Evolutionary conservation across 2,113 vertebrate species (phyloP), one percentile per base, ranked within the genome.

Genomic region (Ibidorhyncha struthersii): DNA sequence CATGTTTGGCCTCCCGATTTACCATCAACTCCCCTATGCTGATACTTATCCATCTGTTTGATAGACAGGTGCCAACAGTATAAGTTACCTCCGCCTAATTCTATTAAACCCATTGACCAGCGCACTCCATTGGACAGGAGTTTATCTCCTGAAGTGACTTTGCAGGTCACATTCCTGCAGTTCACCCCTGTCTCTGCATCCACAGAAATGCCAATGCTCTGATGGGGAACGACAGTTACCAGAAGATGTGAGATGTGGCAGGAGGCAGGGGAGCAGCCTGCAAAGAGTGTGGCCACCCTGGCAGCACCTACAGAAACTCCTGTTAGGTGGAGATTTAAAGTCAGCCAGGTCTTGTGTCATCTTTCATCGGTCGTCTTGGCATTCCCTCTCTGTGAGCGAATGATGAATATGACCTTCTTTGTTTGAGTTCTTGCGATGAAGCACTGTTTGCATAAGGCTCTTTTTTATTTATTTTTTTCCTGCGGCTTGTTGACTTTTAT

Each of bases 401-500:
- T 63, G 95, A 97, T 50, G 47, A 97, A 97, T 93, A 97, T 89
- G 49, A 94, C 95, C 67, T 94, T 95, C 98, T 98, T 98, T 98
- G 97, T 98, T 97, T 97, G 97, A 96, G 96, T 95, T 96, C 94
- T 91, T 78, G n/a, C 67, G 21, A 73, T 84, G 97, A 97, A 97
- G 95, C 97, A 94, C 80, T 56, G 96, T 96, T 97, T 98, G 96
- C 93, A 95, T 82, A 96, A 96, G 95, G 91, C 77, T 95, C 88
- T 92, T 82, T 80, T 88, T 95, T 96, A 93, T 97, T 96, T 96
- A 94, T 97, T 98, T 97, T 96, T 96, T 96, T 94, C 80, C 86
- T 89, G 97, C 12, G 47, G 95, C 87, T 95, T 98, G 97, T 98
- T 98, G 98, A 97, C 96, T 96, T 98, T 98, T 97, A 97, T 97